Evolutionary conservation across 1,140 invertebrate species (phyloP).

Genomic region (Drosophila fuyamai): DNA sequence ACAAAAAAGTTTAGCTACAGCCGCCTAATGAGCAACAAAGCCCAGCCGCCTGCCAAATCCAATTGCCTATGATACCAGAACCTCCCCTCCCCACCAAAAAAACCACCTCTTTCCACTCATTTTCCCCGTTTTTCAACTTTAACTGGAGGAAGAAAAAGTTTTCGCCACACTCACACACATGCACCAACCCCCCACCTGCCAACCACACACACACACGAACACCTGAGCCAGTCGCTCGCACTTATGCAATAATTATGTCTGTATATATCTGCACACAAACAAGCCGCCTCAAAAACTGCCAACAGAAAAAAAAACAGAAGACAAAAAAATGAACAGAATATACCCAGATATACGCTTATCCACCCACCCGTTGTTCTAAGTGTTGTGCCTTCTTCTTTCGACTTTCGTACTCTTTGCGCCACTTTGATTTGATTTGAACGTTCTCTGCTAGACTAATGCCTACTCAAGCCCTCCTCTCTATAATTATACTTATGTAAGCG

Average conservation of each 20-base stretch:
- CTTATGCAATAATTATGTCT: slow-evolving; percentile 61
- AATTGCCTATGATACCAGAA: slow-evolving; percentile 30
- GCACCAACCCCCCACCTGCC: not conserved
- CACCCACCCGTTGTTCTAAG: slow-evolving; percentile 46
- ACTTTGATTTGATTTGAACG: slow-evolving; percentile 45
- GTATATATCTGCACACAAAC: slow-evolving; percentile 43
- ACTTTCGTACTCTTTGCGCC: slow-evolving; percentile 42
- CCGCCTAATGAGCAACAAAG: slow-evolving; percentile 30
- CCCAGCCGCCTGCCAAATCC: slow-evolving; percentile 41
- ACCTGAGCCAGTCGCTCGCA: slow-evolving; percentile 57
- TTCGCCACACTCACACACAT: slow-evolving; percentile 11
- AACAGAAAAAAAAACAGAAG: not conserved
- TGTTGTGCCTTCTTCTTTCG: slow-evolving; percentile 53
- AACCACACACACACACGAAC: slow-evolving; percentile 4
- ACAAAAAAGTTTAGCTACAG: slow-evolving; percentile 34
- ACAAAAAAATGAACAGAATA: not conserved
- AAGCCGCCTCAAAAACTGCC: slow-evolving; percentile 11
- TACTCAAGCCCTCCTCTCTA: slow-evolving; percentile 27
- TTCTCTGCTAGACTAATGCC: slow-evolving; percentile 52
- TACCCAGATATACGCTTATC: slow-evolving; percentile 34
- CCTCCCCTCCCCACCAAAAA: not conserved
- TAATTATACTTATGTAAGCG: slow-evolving; percentile 37
- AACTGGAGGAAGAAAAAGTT: slow-evolving; percentile 21
- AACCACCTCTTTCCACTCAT: not conserved
- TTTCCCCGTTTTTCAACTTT: slow-evolving; percentile 7